Base-by-base conservation (phyloP, 2,888 invertebrate species). In the Apodemia hepburni region DNA sequence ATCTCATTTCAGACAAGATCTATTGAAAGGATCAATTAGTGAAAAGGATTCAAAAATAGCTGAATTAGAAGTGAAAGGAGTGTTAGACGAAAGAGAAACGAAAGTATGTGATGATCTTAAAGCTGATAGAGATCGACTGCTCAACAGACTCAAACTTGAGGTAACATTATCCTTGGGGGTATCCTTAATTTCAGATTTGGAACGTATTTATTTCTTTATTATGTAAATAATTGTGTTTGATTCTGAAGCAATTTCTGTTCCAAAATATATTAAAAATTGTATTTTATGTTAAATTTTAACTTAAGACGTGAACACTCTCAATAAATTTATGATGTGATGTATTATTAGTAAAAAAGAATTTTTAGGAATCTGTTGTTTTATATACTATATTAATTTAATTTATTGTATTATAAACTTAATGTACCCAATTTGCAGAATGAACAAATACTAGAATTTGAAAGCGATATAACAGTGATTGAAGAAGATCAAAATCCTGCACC, bases 31-130 rank as follows among this genome's bases (percentile, higher is more conserved):
- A 65, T 95, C 96, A 4, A 95, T 98, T 66, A 96, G 96, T 75
- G 97, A 97, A 77, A 97, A 97, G 80, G 98, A 98, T 82, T 95
- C 97, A 12, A 96, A 96, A 81, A 93, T 98, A 73, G 97, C 97
- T 0, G 92, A 97, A 67, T 82, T 97, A 64, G 97, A 98, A 81
- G 93, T 96, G 76, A 94, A 94, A 64, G 95, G 95, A 11, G 93
- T 95, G 61, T 91, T 94, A 71, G 94, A 93, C 62, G 93, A 94
- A 65, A 87, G 81, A 60, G 95, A 95, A 74, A 93, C 94, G 45
- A 93, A 92, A 68, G 93, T 95, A 81, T 95, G 94, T 65, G 95
- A 95, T 61, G 91, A 92, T 72, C 92, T 97, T 62, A 94, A 92
- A 75, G 85, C 85, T 63, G 97, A 97, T 73, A 94, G 95, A 76